These are phyloP conservation scores for Anagyrus pseudococci DNA, from an alignment of 2,888 invertebrate species.

Conservation along the genomic window DNA sequence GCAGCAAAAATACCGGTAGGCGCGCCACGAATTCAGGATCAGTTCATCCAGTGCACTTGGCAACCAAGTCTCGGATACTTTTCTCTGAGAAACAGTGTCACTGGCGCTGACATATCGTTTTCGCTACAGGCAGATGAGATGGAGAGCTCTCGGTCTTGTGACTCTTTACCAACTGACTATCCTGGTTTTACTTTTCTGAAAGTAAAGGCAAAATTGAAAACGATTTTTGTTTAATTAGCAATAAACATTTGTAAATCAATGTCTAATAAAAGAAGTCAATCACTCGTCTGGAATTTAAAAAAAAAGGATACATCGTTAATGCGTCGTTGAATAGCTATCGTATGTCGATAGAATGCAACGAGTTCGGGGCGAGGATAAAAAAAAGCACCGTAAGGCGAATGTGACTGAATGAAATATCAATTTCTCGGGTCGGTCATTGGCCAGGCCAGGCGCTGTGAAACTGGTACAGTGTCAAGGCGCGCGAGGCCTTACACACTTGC, in stretches of 20 bases:
- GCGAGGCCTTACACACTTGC: too few relatives aligned
- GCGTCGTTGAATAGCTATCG: neutral
- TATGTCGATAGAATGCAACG: conserved; percentile 17
- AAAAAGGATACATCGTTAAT: conserved; percentile 10
- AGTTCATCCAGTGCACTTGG: conserved; percentile 41
- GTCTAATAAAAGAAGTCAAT: too few relatives aligned
- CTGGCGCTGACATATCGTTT: conserved; percentile 12
- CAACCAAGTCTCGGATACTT: neutral
- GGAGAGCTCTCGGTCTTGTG: too few relatives aligned
- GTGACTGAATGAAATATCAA: conserved; percentile 38
- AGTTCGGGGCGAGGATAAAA: conserved; percentile 14
- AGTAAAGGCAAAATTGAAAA: too few relatives aligned
- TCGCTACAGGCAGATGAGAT: too few relatives aligned
- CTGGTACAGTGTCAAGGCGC: conserved; percentile 59
- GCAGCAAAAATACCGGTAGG: conserved; percentile 17
- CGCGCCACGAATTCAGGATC: conserved; percentile 43
- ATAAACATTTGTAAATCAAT: too few relatives aligned
- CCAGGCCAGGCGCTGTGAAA: conserved; percentile 45
- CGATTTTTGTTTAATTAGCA: too few relatives aligned
- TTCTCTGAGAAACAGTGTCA: conserved; percentile 18
- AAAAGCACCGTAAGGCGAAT: conserved; percentile 39
- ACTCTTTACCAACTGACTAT: too few relatives aligned
- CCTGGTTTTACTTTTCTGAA: too few relatives aligned
- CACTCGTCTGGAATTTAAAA: too few relatives aligned
- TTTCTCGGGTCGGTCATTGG: conserved; percentile 37